Conservation (phyloP, 2,888 invertebrate genomes). For the Melieria omissa region DNA sequence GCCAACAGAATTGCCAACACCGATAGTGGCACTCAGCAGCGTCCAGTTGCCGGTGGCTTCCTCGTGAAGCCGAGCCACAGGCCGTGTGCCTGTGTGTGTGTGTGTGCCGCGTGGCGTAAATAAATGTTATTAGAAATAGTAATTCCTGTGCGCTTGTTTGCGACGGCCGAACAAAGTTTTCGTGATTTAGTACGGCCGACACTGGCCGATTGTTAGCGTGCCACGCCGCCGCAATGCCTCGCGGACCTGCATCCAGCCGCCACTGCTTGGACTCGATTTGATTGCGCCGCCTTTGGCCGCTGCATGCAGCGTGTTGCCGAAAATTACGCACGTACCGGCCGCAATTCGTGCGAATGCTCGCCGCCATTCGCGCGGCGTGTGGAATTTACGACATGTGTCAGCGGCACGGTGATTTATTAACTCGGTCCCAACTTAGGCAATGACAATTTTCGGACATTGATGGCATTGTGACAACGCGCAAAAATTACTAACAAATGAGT, state of each 20-base stretch:
- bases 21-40: neutral
- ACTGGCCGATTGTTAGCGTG: too few species aligned
- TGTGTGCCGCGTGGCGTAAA: slow-evolving; percentile 24
- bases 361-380: too few species aligned
- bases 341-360: too few species aligned
- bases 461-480: slow-evolving; percentile 19
- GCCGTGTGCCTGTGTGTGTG: neutral
- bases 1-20: too few species aligned
- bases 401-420: slow-evolving; percentile 63
- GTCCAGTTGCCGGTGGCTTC: neutral
- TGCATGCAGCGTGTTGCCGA: too few species aligned
- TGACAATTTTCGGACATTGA: slow-evolving; percentile 56
- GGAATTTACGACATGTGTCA: slow-evolving; percentile 57
- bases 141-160: slow-evolving; percentile 32
- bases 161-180: slow-evolving; percentile 21
- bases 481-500: too few species aligned
- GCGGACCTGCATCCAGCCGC: too few species aligned
- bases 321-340: too few species aligned
- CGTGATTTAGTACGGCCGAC: slow-evolving; percentile 26
- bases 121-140: neutral
- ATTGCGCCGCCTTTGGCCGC: too few species aligned
- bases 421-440: slow-evolving; percentile 62
- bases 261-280: too few species aligned
- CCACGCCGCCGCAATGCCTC: too few species aligned
- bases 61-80: slow-evolving; percentile 4